Conservation (phyloP, 1,140 invertebrate genomes). For the Hesperophylax magnus region DNA sequence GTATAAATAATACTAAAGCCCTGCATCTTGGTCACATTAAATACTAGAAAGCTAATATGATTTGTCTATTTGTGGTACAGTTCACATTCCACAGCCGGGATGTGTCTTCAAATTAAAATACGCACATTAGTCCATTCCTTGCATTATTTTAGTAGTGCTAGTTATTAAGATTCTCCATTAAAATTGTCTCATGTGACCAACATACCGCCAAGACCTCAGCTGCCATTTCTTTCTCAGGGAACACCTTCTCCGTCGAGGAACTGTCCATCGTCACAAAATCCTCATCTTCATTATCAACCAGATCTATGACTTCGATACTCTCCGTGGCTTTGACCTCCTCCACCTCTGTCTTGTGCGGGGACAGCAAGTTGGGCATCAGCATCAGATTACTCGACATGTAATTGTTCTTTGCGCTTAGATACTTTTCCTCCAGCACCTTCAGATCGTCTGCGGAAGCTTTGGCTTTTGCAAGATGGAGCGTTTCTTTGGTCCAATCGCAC, state of each 20-base stretch:
- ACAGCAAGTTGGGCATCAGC: slow-evolving; percentile 65
- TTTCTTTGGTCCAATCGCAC: slow-evolving; percentile 66
- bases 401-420: slow-evolving; percentile 69
- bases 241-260: background rate
- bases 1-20: too few relatives aligned
- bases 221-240: background rate
- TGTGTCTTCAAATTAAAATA: too few relatives aligned
- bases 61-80: too few relatives aligned
- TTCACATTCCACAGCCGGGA: too few relatives aligned
- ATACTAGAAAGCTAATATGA: too few relatives aligned
- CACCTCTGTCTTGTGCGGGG: slow-evolving; percentile 59
- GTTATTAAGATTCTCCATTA: slow-evolving; percentile 6
- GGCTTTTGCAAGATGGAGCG: slow-evolving; percentile 52
- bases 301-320: slow-evolving; percentile 63
- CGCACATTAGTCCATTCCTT: slow-evolving; percentile 9
- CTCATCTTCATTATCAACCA: slow-evolving; percentile 63
- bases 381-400: slow-evolving; percentile 68
- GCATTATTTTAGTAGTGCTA: slow-evolving; percentile 22
- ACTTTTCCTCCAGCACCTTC: slow-evolving; percentile 66
- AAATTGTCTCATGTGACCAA: background rate
- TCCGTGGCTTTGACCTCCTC: slow-evolving; percentile 9
- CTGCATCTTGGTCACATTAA: too few relatives aligned
- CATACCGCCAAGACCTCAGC: slow-evolving; percentile 26
- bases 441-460: slow-evolving; percentile 57
- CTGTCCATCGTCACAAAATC: background rate